Percentiles rank a stretch among this genome's conserved stretches.
These are phyloP conservation scores for Caenorhabditis sp. DNA, from an alignment of 2,888 invertebrate species.

Conservation along the genomic window DNA sequence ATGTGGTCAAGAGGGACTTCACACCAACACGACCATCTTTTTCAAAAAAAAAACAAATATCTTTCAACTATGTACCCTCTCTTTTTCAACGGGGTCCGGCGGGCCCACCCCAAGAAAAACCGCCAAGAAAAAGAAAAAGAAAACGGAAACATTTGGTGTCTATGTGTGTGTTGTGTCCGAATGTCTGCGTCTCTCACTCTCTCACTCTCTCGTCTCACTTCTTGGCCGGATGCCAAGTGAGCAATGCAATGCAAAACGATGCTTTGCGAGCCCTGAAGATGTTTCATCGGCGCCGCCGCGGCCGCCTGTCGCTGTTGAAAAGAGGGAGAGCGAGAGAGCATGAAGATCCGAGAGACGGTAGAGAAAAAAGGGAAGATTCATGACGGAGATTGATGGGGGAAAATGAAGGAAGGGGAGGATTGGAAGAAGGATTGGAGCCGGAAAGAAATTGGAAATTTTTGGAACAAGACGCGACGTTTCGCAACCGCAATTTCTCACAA, in stretches of 20 bases:
- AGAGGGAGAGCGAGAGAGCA: constrained; percentile 22
- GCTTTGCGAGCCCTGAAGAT: too few relatives aligned
- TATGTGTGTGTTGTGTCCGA: too few relatives aligned
- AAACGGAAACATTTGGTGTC: constrained; percentile 36
- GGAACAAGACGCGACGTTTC: too few relatives aligned
- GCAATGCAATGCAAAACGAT: neutral
- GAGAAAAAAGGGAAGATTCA: constrained; percentile 26
- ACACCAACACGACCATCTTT: neutral
- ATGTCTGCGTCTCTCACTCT: constrained; percentile 30
- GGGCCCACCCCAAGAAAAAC: neutral
- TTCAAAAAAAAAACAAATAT: constrained; percentile 2
- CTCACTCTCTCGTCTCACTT: neutral
- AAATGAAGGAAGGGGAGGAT: neutral
- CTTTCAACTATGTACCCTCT: too few relatives aligned
- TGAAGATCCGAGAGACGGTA: constrained; percentile 24
- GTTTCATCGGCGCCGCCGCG: constrained; percentile 50
- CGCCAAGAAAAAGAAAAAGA: constrained; percentile 12
- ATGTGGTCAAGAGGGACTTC: constrained; percentile 49
- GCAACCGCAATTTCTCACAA: too few relatives aligned
- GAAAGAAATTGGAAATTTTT: too few relatives aligned
- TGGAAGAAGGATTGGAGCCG: too few relatives aligned
- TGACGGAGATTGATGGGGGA: constrained; percentile 45
- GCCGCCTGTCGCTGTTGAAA: too few relatives aligned
- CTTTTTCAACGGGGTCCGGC: too few relatives aligned
- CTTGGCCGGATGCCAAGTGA: constrained; percentile 7